Evolutionary conservation across 1,140 invertebrate genomes (phyloP), one percentile per base, ranked within the genome.

Genomic region (Sogatella furcifera): DNA sequence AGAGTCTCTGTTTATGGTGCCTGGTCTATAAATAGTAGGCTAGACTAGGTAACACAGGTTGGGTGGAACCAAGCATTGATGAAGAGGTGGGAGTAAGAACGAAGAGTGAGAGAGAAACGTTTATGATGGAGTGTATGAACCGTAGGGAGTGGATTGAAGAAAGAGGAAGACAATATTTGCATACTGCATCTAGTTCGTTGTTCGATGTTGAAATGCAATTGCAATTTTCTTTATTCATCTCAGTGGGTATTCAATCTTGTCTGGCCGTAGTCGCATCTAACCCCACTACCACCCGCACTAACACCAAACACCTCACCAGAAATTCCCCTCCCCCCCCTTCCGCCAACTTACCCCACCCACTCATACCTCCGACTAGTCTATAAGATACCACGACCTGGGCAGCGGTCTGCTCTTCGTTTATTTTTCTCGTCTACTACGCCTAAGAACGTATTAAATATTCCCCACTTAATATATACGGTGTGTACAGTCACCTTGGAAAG

Each of bases 151-250:
- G 34, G 34, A 38, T 13, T 38, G 34, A 10, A 38, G 2, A 38
- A 38, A 10, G 34, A 38, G 34, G 34, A 38, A 38, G 34, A 38
- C 34, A 38, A 31, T 54, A 60, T 60, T 60, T 53, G 58, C 58
- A 60, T 60, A 60, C 42, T 60, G 58, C 58, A 60, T 60, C 58
- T 38, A 38, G 34, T 38, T 11, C 9, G 34, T 38, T 38, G 34
- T 38, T 38, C 52, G 58, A 54, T 60, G 58, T 60, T 60, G 54
- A 60, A 60, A 60, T 60, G 58, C 58, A 60, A 60, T 60, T 60
- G 58, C 58, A 60, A 49, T 54, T 60, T 60, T 60, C 58, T 60
- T 60, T 60, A 60, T 60, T 60, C 58, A 60, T 60, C 58, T 53
- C 46, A 21, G 49, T 54, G 52, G 21, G 58, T 52, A 52, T 60